Evolutionary conservation across 2,797 vertebrate genomes (phyloP), one percentile per base, ranked within the genome.

Genomic region (Nyctalus aviator): DNA sequence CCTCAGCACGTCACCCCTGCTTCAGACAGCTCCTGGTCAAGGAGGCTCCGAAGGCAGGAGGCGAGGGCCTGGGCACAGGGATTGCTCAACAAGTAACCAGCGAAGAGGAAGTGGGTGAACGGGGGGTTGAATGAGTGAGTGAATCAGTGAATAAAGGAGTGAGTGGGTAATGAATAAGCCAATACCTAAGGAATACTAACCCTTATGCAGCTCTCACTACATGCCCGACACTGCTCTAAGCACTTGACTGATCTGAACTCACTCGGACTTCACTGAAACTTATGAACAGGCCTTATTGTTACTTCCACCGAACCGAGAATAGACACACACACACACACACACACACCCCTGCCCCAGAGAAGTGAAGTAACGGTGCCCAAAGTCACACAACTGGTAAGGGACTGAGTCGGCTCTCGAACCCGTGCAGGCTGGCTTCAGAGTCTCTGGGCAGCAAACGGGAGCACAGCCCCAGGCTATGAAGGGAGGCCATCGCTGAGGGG

Each of bases 341-440:
- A 44, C 44, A 44, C 44, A 44, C 7, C 14, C 12, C 44, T 64
- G 68, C 68, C 48, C 8, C 78, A 69, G 95, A 84, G 92, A 88
- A 37, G 55, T 88, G 59, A 91, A 73, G 62, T 57, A 30, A 64
- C 0, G 12, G 12, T 32, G 21, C 68, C 72, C 68, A 15, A 32
- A 87, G 55, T 68, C 79, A 77, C 93, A 91, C 37, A 59, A 89
- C 37, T 73, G 57, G 66, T 25, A 32, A 50, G 79, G 13, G 71
- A 59, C 62, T 1, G 32, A 20, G 73, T 11, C 1, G 8, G 73
- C 25, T 32, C 25, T 30, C 7, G 35, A 90, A 81, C 53, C 41
- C 32, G 1, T 4, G 46, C 37, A 57, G 46, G 12, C 8, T 73
- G 72, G 55, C 35, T 32, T 15, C 18, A 5, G 72, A 68, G 53